Evolutionary conservation across 2,888 invertebrate species (phyloP).

Genomic region (Myopa tessellatipennis): DNA sequence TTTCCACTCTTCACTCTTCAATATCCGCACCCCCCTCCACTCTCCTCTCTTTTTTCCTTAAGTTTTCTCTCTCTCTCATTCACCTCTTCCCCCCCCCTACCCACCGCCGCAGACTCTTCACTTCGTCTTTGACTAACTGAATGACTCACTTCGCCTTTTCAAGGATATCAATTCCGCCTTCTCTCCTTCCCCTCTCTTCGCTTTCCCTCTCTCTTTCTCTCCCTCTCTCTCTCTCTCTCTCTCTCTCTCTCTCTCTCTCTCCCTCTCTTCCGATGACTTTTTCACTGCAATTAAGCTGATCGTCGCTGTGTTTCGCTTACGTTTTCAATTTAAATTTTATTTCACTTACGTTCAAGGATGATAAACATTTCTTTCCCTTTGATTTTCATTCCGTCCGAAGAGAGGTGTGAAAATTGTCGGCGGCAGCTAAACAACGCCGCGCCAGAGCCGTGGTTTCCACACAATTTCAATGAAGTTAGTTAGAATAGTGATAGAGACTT

Average conservation of each 20-base stretch:
- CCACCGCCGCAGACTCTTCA: no score
- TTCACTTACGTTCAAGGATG: conserved; percentile 6
- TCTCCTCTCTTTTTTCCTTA: neutral
- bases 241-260: neutral
- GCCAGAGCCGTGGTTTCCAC: no score
- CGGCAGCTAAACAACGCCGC: neutral
- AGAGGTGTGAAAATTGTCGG: no score
- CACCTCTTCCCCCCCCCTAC: no score
- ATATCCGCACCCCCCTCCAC: neutral
- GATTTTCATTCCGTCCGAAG: no score
- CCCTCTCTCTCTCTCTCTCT: no score
- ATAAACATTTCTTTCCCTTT: no score
- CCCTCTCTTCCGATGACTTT: neutral
- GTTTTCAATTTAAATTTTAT: conserved; percentile 34
- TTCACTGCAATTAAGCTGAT: conserved; percentile 6
- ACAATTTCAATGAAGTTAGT: no score
- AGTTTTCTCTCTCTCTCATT: neutral
- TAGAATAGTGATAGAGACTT: neutral
- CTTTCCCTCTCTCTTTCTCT: no score
- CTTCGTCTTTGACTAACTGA: neutral
- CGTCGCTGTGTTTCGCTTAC: conserved; percentile 14
- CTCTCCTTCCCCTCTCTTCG: neutral
- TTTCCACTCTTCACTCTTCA: no score
- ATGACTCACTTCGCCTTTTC: neutral
- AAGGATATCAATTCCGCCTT: no score